Evolutionary conservation across 1,140 invertebrate genomes (phyloP).

Genomic region (Leptestheria dahalacensis): DNA sequence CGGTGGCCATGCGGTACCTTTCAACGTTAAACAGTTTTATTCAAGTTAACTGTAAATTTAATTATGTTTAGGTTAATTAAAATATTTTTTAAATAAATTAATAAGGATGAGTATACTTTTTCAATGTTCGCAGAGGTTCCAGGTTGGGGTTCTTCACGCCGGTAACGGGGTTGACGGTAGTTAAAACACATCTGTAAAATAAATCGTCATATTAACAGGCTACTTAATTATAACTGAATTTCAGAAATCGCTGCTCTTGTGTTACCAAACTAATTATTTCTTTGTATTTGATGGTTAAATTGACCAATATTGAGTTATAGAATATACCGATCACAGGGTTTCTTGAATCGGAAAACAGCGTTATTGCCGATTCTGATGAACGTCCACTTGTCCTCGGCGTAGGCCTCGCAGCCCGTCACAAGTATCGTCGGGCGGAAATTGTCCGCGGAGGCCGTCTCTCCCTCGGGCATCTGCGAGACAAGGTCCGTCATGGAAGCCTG

Average conservation of each 20-base stretch:
- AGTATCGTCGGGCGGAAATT: slow-evolving; percentile 52
- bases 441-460: slow-evolving; percentile 33
- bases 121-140: slow-evolving; percentile 10
- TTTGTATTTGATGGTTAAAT: too few species aligned
- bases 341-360: slow-evolving; percentile 41
- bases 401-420: slow-evolving; percentile 40
- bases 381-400: slow-evolving; percentile 50
- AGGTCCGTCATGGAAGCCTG: slow-evolving; percentile 44
- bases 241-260: too few species aligned
- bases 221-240: too few species aligned
- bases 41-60: too few species aligned
- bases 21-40: too few species aligned
- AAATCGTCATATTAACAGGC: background rate
- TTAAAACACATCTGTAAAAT: slow-evolving; percentile 11
- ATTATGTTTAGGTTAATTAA: too few species aligned
- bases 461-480: slow-evolving; percentile 34
- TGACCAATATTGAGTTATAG: background rate
- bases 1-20: slow-evolving; percentile 9
- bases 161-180: slow-evolving; percentile 7
- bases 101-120: background rate
- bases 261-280: too few species aligned
- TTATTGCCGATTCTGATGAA: slow-evolving; percentile 47
- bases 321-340: slow-evolving; percentile 33
- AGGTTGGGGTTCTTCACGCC: slow-evolving; percentile 8
- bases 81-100: too few species aligned